These are phyloP conservation scores for Digitonthophagus gazella DNA, from an alignment of 2,888 invertebrate genomes.

Conservation along the genomic window DNA sequence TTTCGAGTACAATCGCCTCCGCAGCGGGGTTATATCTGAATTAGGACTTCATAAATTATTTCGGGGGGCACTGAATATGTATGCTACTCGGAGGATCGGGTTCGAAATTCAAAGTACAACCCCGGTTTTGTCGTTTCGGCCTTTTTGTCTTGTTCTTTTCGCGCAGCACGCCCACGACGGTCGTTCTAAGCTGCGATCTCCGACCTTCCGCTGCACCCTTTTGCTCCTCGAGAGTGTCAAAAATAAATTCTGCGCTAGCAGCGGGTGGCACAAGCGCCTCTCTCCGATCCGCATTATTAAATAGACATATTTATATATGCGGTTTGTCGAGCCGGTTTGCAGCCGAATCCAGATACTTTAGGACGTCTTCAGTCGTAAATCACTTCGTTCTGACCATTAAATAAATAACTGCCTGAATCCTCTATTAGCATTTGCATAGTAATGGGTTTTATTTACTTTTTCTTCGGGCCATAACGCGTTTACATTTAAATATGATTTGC, in stretches of 20 bases:
- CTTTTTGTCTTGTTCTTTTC: neutral
- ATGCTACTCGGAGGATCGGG: neutral
- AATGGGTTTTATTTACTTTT: neutral
- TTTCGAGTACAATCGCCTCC: neutral
- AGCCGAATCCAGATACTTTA: neutral
- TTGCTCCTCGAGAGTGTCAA: neutral
- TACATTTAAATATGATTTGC: neutral
- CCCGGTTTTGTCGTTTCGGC: neutral
- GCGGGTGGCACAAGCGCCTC: slow-evolving; percentile 17
- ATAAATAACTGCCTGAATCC: neutral
- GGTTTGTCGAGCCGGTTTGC: neutral
- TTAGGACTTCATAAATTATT: neutral
- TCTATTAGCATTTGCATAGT: neutral
- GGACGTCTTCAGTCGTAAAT: neutral
- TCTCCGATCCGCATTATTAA: slow-evolving; percentile 18
- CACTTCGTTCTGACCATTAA: neutral
- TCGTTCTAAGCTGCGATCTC: too few species aligned
- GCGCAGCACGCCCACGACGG: too few species aligned
- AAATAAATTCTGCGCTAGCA: slow-evolving; percentile 15
- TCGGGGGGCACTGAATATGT: neutral
- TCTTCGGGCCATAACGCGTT: neutral
- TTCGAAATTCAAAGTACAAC: neutral
- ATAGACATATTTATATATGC: slow-evolving; percentile 12
- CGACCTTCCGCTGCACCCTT: too few species aligned
- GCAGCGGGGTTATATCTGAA: neutral